Percentiles rank a stretch among this genome's conserved stretches.
phyloP scores from a whole-genome alignment of 2,888 invertebrate genomes.

The Globia sparganii region DNA sequence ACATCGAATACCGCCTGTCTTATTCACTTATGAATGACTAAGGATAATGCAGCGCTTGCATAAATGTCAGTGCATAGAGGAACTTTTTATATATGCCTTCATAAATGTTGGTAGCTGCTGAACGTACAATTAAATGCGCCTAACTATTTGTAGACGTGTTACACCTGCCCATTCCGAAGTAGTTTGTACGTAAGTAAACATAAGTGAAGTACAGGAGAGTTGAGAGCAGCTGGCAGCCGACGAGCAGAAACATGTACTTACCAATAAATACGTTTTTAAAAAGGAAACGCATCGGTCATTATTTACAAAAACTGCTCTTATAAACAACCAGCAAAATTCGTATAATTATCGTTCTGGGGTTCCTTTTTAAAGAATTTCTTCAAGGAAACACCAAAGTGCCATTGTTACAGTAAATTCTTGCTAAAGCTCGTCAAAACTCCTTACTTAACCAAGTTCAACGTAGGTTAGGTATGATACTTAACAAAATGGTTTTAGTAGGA shows the following conservation, averaged over 20 bases:
- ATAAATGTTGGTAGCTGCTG: constrained; percentile 31
- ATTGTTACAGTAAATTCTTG: constrained; percentile 34
- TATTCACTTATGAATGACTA: constrained; percentile 61
- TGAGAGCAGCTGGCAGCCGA: constrained; percentile 57
- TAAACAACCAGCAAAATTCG: constrained; percentile 35
- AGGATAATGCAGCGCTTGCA: constrained; percentile 44
- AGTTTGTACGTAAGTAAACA: constrained; percentile 27
- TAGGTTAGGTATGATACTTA: constrained; percentile 43
- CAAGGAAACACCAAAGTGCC: constrained; percentile 30
- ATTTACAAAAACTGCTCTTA: constrained; percentile 36
- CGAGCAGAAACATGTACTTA: constrained; percentile 27
- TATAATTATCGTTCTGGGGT: constrained; percentile 32
- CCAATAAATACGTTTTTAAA: constrained; percentile 1
- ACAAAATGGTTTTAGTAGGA: constrained; percentile 35
- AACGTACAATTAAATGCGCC: constrained; percentile 42
- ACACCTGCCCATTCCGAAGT: constrained; percentile 56
- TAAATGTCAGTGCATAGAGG: constrained; percentile 40
- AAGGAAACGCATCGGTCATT: constrained; percentile 27
- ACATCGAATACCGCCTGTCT: constrained; percentile 49
- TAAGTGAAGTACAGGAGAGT: constrained; percentile 23
- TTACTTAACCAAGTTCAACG: constrained; percentile 48
- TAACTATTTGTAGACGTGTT: constrained; percentile 49
- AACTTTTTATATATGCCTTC: constrained; percentile 47
- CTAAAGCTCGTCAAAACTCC: constrained; percentile 49
- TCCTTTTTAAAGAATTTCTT: constrained; percentile 33